These are phyloP conservation scores for Anguilla rostrata DNA, from an alignment of 2,113 vertebrate species.

Conservation along the genomic window DNA sequence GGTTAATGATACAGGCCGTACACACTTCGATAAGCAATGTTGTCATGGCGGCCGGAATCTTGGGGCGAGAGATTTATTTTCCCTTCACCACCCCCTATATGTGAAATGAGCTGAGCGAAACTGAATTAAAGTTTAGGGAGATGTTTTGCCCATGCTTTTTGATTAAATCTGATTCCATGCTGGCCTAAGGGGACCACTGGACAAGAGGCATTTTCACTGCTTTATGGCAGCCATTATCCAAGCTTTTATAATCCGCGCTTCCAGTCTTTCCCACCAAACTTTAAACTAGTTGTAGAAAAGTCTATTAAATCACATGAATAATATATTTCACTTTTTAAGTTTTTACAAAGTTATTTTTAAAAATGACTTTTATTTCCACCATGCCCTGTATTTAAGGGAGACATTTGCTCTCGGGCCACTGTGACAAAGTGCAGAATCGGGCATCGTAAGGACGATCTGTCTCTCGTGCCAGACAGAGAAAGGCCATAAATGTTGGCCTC, in stretches of 20 bases:
- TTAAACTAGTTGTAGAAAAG: neutral
- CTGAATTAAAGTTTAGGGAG: constrained; percentile 55
- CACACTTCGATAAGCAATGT: neutral
- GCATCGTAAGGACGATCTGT: neutral
- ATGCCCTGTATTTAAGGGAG: neutral
- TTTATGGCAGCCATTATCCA: constrained; percentile 57
- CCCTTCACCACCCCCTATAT: constrained; percentile 43
- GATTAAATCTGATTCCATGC: constrained; percentile 40
- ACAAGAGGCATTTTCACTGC: constrained; percentile 37
- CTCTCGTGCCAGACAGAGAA: neutral
- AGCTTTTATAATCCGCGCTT: constrained; percentile 23
- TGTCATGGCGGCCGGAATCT: constrained; percentile 10
- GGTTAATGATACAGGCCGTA: neutral
- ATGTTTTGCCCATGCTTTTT: constrained; percentile 41
- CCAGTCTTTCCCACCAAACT: neutral
- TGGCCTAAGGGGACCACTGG: constrained; percentile 39
- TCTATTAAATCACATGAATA: neutral
- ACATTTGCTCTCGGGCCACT: neutral
- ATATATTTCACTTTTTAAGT: neutral
- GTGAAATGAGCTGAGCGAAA: constrained; percentile 29
- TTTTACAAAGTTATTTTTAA: neutral
- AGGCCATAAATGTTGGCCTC: neutral
- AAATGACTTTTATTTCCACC: neutral
- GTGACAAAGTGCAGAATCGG: neutral
- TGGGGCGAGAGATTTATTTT: constrained; percentile 15